These are phyloP conservation scores for Cranoglanis bouderius DNA, from an alignment of 2,113 vertebrate genomes.

Conservation along the genomic window DNA sequence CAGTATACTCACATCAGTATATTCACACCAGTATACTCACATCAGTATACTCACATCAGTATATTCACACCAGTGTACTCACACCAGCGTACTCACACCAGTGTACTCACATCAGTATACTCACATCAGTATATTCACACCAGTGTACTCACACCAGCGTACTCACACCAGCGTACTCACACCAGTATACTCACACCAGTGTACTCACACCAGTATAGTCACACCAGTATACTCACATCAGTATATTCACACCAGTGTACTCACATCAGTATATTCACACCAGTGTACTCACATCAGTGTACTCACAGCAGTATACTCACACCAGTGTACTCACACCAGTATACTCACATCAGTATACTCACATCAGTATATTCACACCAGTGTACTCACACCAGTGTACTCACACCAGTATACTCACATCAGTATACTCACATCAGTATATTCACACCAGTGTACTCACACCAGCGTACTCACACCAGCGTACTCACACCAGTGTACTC, in stretches of 20 bases:
- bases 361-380: neutral
- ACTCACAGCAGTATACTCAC: neutral
- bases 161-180: too few relatives aligned
- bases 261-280: neutral
- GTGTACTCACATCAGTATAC: neutral
- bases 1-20: neutral
- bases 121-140: too few relatives aligned
- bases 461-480: neutral
- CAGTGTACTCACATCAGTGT: neutral
- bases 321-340: neutral
- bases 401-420: neutral
- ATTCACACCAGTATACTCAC: neutral
- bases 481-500: neutral
- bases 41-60: neutral
- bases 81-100: neutral
- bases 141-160: too few relatives aligned
- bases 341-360: neutral
- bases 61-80: neutral
- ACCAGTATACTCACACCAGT: too few relatives aligned
- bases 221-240: neutral
- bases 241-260: neutral
- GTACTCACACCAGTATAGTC: too few relatives aligned
- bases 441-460: neutral
- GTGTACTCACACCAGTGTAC: neutral
- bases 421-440: neutral